phyloP scores from a whole-genome alignment of 2,888 invertebrate genomes.

The Archips xylosteana region DNA sequence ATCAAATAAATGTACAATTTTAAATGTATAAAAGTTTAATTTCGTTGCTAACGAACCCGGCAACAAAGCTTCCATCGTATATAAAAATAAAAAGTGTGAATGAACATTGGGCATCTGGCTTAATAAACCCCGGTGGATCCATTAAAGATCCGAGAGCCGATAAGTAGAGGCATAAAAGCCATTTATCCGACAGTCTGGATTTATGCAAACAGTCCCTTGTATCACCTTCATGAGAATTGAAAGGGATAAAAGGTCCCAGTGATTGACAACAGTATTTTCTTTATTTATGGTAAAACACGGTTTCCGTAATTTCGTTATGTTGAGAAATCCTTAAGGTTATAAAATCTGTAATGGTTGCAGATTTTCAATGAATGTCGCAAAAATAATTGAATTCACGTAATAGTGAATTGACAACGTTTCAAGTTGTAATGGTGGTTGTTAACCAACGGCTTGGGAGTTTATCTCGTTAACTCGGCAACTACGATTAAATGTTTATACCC shows the following conservation, averaged over 20 bases:
- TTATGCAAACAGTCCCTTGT: slow-evolving; percentile 53
- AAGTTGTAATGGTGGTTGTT: slow-evolving; percentile 26
- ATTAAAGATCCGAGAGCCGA: slow-evolving; percentile 49
- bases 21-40: neutral
- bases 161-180: slow-evolving; percentile 51
- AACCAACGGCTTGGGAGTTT: slow-evolving; percentile 30
- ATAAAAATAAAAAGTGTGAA: slow-evolving; percentile 53
- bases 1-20: neutral
- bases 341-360: slow-evolving; percentile 3
- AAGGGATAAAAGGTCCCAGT: slow-evolving; percentile 30
- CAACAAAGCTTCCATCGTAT: slow-evolving; percentile 32
- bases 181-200: slow-evolving; percentile 51
- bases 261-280: slow-evolving; percentile 26
- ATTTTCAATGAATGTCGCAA: slow-evolving; percentile 31
- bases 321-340: slow-evolving; percentile 1
- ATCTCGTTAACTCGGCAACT: slow-evolving; percentile 31
- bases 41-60: slow-evolving; percentile 13
- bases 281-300: slow-evolving; percentile 18
- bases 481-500: slow-evolving; percentile 26
- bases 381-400: slow-evolving; percentile 33
- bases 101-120: slow-evolving; percentile 60
- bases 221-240: slow-evolving; percentile 40
- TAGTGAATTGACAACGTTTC: slow-evolving; percentile 35
- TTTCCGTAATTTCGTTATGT: slow-evolving; percentile 16
- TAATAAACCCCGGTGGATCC: slow-evolving; percentile 52